These are phyloP conservation scores for Anoncus sp. DNA, from an alignment of 2,888 invertebrate genomes.

Conservation along the genomic window DNA sequence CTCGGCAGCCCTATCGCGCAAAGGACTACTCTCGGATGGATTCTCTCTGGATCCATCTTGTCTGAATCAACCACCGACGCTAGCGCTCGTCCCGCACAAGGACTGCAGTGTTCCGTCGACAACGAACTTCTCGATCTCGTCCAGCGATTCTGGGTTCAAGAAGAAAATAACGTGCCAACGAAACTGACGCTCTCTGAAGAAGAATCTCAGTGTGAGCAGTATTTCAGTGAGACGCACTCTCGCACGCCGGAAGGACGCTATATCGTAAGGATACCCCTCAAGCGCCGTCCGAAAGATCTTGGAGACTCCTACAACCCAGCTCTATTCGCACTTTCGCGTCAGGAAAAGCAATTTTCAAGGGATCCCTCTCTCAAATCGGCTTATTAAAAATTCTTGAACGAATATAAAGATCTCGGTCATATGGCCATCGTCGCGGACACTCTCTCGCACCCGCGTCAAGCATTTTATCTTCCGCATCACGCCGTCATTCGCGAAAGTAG, in stretches of 20 bases:
- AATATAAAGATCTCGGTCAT: conserved; percentile 55
- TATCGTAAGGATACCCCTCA: conserved; percentile 68
- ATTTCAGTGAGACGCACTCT: conserved; percentile 64
- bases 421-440: conserved; percentile 33
- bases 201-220: conserved; percentile 67
- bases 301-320: conserved; percentile 63
- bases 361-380: conserved; percentile 8
- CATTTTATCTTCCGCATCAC: conserved; percentile 78
- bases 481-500: conserved; percentile 73
- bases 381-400: conserved; percentile 15
- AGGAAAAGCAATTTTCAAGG: conserved; percentile 14
- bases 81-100: conserved; percentile 17
- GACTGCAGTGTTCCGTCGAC: conserved; percentile 53
- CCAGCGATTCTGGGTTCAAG: conserved; percentile 54
- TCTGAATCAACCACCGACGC: not conserved
- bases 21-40: conserved; percentile 44
- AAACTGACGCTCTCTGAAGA: conserved; percentile 47
- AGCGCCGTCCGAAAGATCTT: conserved; percentile 50
- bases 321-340: conserved; percentile 24
- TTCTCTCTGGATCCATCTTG: conserved; percentile 48
- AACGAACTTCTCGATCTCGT: conserved; percentile 12
- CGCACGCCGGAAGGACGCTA: conserved; percentile 63
- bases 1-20: conserved; percentile 39
- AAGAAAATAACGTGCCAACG: conserved; percentile 30
- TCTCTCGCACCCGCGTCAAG: not conserved